These are phyloP conservation scores for Montipora sp. DNA, from an alignment of 64 coral and sea anemone genomes.

Conservation along the genomic window DNA sequence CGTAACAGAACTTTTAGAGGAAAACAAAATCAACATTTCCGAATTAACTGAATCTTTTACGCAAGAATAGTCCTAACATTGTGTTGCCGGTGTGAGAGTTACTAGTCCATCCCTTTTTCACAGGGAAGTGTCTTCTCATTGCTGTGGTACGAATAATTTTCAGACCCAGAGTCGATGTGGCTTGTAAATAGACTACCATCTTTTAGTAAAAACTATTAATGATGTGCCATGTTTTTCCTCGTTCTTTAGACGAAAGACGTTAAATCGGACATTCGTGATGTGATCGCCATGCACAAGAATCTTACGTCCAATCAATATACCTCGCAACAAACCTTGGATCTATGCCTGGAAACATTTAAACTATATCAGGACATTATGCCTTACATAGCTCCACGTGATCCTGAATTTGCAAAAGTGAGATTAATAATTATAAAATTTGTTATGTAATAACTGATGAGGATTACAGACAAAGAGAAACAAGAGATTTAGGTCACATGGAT, in stretches of 20 bases:
- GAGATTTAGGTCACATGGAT: too few species aligned
- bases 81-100: too few species aligned
- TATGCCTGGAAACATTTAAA: slow-evolving; percentile 6
- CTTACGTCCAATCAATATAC: not conserved
- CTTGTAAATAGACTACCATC: not conserved
- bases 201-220: not conserved
- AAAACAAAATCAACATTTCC: too few species aligned
- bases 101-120: too few species aligned
- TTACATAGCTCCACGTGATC: not conserved
- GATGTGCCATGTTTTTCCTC: not conserved
- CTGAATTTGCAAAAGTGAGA: not conserved
- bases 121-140: too few species aligned
- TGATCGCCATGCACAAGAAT: not conserved
- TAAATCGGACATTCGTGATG: not conserved
- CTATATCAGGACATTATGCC: not conserved
- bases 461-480: too few species aligned
- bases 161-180: too few species aligned
- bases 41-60: too few species aligned
- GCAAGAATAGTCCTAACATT: too few species aligned
- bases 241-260: not conserved
- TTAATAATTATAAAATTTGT: not conserved
- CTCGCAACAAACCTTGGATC: not conserved
- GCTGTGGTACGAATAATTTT: too few species aligned
- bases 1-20: too few species aligned
- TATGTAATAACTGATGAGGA: too few species aligned